phyloP scores from a whole-genome alignment of 2,113 vertebrate genomes.

The Ailuropoda melanoleuca region DNA sequence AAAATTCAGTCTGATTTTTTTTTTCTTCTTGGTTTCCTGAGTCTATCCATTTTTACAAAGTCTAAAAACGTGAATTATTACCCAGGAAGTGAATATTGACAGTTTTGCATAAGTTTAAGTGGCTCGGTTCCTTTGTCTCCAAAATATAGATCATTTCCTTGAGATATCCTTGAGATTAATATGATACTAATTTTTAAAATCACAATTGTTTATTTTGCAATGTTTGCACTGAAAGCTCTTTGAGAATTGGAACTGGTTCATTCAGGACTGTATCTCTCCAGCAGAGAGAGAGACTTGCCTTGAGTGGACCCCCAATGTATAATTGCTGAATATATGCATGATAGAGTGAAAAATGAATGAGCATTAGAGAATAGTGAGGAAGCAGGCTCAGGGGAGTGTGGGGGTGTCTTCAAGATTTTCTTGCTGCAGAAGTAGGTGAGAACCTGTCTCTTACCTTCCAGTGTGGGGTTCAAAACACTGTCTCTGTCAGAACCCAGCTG shows the following conservation, averaged over 20 bases:
- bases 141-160: background rate
- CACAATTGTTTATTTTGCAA: background rate
- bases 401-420: background rate
- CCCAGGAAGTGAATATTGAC: background rate
- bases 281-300: background rate
- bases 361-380: rapidly evolving
- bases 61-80: background rate
- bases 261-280: background rate
- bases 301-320: too few species aligned
- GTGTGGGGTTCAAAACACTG: rapidly evolving
- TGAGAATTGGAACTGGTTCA: background rate
- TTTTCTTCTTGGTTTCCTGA: background rate
- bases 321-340: background rate
- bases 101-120: background rate
- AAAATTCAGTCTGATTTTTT: background rate
- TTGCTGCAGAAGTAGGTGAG: background rate
- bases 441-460: background rate
- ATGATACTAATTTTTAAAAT: background rate
- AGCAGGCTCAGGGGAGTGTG: background rate
- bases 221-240: background rate
- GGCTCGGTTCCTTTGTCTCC: background rate
- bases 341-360: background rate
- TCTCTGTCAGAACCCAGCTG: background rate
- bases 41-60: background rate
- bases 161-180: background rate